Evolutionary conservation across 2,888 invertebrate species (phyloP).

Genomic region (Lasioglossum zephyrum): DNA sequence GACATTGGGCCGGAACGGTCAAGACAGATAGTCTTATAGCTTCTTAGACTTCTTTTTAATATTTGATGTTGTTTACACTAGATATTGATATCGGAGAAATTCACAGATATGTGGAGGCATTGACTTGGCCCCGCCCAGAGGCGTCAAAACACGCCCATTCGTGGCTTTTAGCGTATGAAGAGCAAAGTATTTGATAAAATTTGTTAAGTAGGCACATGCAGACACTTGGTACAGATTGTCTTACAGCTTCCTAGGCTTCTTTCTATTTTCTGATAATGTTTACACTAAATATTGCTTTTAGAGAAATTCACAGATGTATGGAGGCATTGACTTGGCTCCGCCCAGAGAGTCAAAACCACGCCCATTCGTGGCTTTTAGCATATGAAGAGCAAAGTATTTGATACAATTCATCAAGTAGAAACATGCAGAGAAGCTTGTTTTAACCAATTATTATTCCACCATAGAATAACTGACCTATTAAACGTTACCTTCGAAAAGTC

Average conservation of each 20-base stretch:
- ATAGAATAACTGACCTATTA: neutral
- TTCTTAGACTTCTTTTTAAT: neutral
- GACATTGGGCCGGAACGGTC: neutral
- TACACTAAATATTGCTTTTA: no score
- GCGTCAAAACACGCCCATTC: neutral
- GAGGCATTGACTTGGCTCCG: neutral
- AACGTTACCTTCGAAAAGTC: neutral
- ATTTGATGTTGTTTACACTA: no score
- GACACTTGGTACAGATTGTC: neutral
- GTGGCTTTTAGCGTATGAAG: neutral
- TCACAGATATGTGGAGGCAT: neutral
- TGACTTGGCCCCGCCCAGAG: neutral
- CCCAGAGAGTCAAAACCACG: neutral
- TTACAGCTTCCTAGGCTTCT: neutral
- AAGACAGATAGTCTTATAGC: neutral
- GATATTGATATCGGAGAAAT: no score
- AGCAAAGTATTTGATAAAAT: no score
- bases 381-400: neutral
- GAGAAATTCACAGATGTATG: neutral
- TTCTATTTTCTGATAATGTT: neutral
- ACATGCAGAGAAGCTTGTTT: neutral
- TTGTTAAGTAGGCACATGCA: no score
- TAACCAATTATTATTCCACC: neutral
- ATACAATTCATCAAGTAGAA: no score
- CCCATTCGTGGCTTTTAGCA: neutral